Evolutionary conservation across 2,113 vertebrate genomes (phyloP).

Genomic region (Menura novaehollandiae): DNA sequence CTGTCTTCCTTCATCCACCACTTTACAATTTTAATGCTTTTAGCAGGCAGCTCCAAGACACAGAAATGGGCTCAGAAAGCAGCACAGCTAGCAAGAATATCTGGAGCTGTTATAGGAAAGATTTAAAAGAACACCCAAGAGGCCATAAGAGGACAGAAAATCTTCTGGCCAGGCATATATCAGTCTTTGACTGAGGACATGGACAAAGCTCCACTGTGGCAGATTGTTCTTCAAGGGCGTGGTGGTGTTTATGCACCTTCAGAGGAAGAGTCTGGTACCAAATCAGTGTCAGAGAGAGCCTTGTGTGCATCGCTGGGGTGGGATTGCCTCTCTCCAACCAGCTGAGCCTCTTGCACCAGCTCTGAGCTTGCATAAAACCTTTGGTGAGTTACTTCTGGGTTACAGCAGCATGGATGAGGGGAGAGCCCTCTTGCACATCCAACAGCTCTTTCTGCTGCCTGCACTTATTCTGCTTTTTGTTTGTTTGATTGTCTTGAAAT

Average conservation of each 20-base stretch:
- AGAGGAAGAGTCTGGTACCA: background rate
- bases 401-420: fast-evolving
- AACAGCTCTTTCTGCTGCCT: background rate
- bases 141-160: background rate
- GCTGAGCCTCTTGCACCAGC: background rate
- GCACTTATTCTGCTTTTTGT: background rate
- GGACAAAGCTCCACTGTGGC: background rate
- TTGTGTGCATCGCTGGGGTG: background rate
- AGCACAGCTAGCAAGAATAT: background rate
- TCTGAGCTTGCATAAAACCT: background rate
- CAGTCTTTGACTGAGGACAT: background rate
- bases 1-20: background rate
- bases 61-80: background rate
- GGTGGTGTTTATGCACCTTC: background rate
- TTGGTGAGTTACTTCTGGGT: background rate
- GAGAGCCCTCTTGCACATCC: background rate
- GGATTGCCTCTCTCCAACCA: background rate
- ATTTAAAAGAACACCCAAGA: slow-evolving; percentile 16
- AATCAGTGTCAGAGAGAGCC: background rate
- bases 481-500: slow-evolving; percentile 42
- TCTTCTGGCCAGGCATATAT: background rate
- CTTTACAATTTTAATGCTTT: slow-evolving; percentile 53
- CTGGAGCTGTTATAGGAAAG: background rate
- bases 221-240: background rate
- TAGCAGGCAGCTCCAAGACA: slow-evolving; percentile 37